Conservation (phyloP, 2,797 vertebrate species). For the Gymnodraco acuticeps region DNA sequence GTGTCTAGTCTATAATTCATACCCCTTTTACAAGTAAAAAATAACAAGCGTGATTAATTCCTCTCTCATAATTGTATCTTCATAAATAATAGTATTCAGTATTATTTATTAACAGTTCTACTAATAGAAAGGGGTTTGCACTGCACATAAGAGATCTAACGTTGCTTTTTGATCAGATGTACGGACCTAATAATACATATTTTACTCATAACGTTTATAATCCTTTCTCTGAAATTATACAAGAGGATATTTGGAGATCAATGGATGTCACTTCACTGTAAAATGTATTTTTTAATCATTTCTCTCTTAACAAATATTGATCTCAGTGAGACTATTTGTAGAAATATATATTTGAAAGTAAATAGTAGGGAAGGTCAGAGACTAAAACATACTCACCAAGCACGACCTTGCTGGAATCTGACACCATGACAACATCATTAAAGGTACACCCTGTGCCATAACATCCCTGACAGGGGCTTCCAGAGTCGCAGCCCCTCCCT, state of each 20-base stretch:
- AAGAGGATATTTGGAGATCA: background rate
- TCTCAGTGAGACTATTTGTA: background rate
- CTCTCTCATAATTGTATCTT: background rate
- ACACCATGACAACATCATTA: slow-evolving; percentile 72
- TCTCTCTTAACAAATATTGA: background rate
- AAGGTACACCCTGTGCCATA: slow-evolving; percentile 53
- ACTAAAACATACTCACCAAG: slow-evolving; percentile 68
- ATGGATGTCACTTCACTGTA: background rate
- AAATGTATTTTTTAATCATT: background rate
- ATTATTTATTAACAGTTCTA: background rate
- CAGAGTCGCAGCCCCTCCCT: slow-evolving; percentile 65
- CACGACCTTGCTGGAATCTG: slow-evolving; percentile 66
- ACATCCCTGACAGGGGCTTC: slow-evolving; percentile 51
- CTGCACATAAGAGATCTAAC: background rate
- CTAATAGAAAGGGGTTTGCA: background rate
- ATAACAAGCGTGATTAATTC: background rate
- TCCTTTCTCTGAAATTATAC: background rate
- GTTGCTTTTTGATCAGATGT: background rate
- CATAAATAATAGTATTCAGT: background rate
- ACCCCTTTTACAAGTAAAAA: background rate
- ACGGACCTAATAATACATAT: background rate
- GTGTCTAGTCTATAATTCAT: background rate
- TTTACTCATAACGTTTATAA: background rate
- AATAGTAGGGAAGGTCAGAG: background rate
- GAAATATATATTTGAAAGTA: background rate